Conservation (phyloP, 1,140 invertebrate genomes). For the Ylistrum balloti region DNA sequence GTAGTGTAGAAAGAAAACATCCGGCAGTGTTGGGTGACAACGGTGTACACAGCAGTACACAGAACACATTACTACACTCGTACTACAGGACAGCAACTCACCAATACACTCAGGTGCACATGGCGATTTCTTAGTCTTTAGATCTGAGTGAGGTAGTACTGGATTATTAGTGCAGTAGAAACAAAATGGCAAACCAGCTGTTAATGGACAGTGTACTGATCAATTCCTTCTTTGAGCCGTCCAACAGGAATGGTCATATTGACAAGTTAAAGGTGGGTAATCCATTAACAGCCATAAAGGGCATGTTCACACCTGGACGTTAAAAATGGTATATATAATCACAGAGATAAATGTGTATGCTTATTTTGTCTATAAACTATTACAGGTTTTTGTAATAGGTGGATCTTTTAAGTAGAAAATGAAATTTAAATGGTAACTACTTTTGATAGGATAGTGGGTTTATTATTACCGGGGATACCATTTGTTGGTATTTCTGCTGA, state of each 20-base stretch:
- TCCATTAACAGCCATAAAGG: neutral
- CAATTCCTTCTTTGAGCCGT: constrained; percentile 11
- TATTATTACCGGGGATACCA: no score
- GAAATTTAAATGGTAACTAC: no score
- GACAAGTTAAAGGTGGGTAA: neutral
- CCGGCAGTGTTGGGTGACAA: constrained; percentile 30
- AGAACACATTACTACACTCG: neutral
- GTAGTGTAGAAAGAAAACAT: constrained; percentile 35
- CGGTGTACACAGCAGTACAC: constrained; percentile 1
- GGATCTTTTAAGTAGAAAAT: no score
- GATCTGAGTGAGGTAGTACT: neutral
- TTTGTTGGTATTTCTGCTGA: no score
- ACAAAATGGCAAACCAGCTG: constrained; percentile 7
- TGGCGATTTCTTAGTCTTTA: neutral
- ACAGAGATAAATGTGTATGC: no score
- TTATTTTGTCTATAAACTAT: no score
- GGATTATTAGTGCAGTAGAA: neutral
- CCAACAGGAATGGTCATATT: constrained; percentile 6
- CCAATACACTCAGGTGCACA: neutral
- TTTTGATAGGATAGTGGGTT: no score
- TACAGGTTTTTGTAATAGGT: no score
- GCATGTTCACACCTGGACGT: no score
- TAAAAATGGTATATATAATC: no score
- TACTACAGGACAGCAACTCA: neutral
- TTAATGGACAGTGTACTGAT: neutral